A percentile compares a stretch with the other conserved stretches of the same genome.
phyloP scores from a whole-genome alignment of 2,797 vertebrate genomes.

The Numenius phaeopus region DNA sequence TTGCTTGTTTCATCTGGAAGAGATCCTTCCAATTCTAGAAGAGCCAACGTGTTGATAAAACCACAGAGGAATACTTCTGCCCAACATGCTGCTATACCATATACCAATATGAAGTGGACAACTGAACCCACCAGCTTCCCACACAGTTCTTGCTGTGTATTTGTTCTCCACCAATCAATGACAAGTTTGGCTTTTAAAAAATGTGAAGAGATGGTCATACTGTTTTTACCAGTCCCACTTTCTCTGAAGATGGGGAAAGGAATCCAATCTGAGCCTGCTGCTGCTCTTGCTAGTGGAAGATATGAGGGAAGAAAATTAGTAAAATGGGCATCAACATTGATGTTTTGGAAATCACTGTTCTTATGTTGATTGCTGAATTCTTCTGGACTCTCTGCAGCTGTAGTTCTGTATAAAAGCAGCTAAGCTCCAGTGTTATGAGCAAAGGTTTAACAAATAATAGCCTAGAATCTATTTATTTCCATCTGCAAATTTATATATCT shows the following conservation, averaged over 20 bases:
- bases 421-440: neutral
- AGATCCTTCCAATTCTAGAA: neutral
- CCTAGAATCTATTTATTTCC: slow-evolving; percentile 50
- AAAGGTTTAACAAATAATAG: slow-evolving; percentile 43
- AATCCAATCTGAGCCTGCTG: neutral
- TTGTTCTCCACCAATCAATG: neutral
- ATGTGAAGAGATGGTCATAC: neutral
- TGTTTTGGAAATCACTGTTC: slow-evolving; percentile 59
- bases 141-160: neutral
- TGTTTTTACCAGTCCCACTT: neutral
- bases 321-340: neutral
- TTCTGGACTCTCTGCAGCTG: slow-evolving; percentile 72
- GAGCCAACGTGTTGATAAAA: neutral
- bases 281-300: neutral
- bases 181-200: neutral
- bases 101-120: neutral
- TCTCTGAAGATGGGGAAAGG: neutral
- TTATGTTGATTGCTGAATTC: slow-evolving; percentile 75
- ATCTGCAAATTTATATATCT: neutral
- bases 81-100: neutral
- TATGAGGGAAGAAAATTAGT: neutral
- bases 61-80: neutral
- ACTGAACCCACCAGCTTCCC: neutral
- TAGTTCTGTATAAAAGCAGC: slow-evolving; percentile 29
- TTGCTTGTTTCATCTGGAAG: neutral